phyloP scores from a whole-genome alignment of 2,888 invertebrate genomes.

The Calliphora vomitoria region DNA sequence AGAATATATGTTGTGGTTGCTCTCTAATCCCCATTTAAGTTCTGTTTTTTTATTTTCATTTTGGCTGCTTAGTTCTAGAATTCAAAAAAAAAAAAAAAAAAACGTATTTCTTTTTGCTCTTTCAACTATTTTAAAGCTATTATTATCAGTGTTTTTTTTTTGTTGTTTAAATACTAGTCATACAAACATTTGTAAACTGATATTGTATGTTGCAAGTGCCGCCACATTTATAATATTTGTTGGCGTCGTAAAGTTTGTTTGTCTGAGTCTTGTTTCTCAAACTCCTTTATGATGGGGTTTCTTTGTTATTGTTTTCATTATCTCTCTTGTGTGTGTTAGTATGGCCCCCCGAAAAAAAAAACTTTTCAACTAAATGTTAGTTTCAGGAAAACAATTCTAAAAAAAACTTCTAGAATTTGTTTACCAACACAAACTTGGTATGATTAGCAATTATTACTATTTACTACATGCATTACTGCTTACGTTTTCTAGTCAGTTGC shows the following conservation, averaged over 20 bases:
- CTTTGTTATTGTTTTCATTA: constrained; percentile 18
- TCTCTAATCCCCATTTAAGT: no score
- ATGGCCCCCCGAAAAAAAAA: no score
- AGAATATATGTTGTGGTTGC: no score
- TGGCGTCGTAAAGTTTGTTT: constrained; percentile 62
- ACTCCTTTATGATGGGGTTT: constrained; percentile 22
- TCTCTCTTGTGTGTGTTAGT: no score
- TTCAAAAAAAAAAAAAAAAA: neutral
- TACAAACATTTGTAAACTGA: constrained; percentile 5
- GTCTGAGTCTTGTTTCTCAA: constrained; percentile 6
- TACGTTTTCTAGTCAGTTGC: no score
- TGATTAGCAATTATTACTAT: no score
- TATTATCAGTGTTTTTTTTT: neutral
- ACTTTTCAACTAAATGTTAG: no score
- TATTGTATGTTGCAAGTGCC: constrained; percentile 19
- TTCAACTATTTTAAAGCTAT: constrained; percentile 5
- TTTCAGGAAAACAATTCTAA: no score
- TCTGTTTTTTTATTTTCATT: neutral
- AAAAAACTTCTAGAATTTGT: no score
- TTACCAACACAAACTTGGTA: no score
- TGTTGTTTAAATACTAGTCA: no score
- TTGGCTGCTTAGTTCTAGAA: neutral
- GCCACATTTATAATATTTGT: constrained; percentile 64
- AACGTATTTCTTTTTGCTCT: neutral
- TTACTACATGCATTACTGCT: no score